Percentiles rank a stretch among this genome's conserved stretches.
Conservation (phyloP, 2,797 vertebrate species). For the Botia kubotai region DNA sequence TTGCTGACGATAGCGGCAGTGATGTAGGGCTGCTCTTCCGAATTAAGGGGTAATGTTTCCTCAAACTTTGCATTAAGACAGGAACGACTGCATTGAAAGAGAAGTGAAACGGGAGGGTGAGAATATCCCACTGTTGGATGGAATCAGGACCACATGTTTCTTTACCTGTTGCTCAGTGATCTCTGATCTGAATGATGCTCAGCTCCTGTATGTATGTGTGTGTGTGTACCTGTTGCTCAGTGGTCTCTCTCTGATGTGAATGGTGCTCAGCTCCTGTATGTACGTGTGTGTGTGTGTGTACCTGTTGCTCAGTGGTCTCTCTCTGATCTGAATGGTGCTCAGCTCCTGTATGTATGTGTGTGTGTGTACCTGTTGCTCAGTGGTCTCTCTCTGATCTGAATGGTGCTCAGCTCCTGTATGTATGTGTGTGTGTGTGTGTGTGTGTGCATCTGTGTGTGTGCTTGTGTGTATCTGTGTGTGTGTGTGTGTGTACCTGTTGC, state of each 20-base stretch:
- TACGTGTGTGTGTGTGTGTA: conserved; percentile 9
- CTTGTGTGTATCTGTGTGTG: neutral
- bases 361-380: too few relatives aligned
- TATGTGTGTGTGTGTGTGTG: too few relatives aligned
- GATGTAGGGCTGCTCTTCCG: conserved; percentile 87
- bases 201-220: too few relatives aligned
- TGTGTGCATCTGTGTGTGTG: too few relatives aligned
- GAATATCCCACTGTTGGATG: conserved; percentile 46
- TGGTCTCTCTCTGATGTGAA: conserved; percentile 89
- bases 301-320: too few relatives aligned
- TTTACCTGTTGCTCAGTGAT: too few relatives aligned
- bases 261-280: conserved; percentile 93
- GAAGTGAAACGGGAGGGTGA: conserved; percentile 23
- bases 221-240: conserved; percentile 84
- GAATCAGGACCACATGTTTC: conserved; percentile 22
- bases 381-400: too few relatives aligned
- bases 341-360: too few relatives aligned
- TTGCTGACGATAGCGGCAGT: conserved; percentile 89
- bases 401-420: too few relatives aligned
- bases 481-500: conserved; percentile 82
- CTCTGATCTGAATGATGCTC: too few relatives aligned
- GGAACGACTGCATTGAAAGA: conserved; percentile 81
- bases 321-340: too few relatives aligned
- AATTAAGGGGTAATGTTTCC: conserved; percentile 91
- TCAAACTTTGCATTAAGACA: conserved; percentile 93